phyloP scores from a whole-genome alignment of 92 coral and sea anemone species.

The Isaurus tuberculatus region DNA sequence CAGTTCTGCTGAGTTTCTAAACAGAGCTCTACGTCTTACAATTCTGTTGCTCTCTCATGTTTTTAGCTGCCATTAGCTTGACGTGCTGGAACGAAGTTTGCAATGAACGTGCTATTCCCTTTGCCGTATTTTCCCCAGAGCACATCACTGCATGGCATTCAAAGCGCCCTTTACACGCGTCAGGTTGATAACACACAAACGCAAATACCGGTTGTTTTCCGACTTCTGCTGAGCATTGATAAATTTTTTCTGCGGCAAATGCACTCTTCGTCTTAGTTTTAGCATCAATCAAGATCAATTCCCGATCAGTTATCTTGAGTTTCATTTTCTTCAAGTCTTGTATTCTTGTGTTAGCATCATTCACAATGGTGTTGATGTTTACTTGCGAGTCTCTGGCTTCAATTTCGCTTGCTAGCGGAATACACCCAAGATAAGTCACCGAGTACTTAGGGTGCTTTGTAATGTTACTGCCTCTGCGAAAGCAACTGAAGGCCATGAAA shows the following conservation, averaged over 20 bases:
- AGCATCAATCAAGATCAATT: slow-evolving; percentile 10
- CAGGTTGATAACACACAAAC: neutral
- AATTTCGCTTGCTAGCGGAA: neutral
- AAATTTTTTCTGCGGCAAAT: slow-evolving; percentile 12
- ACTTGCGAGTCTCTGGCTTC: slow-evolving; percentile 18
- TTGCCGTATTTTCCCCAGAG: neutral
- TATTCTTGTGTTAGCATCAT: slow-evolving; percentile 8
- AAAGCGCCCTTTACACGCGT: neutral
- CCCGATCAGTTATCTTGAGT: slow-evolving; percentile 11
- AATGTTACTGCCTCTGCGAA: neutral
- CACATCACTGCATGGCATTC: slow-evolving; percentile 38
- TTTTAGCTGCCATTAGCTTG: neutral
- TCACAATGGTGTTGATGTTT: slow-evolving; percentile 9
- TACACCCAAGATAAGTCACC: slow-evolving; percentile 18
- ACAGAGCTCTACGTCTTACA: neutral
- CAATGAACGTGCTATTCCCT: slow-evolving; percentile 15
- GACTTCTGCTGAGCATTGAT: slow-evolving; percentile 25
- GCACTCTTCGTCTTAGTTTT: neutral
- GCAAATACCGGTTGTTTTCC: slow-evolving; percentile 21
- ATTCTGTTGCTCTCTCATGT: neutral
- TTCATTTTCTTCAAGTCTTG: slow-evolving; percentile 31
- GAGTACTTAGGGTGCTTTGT: neutral
- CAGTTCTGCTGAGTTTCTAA: too few relatives aligned
- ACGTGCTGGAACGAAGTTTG: neutral
- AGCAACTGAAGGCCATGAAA: slow-evolving; percentile 26